Evolutionary conservation across 2,113 vertebrate genomes (phyloP), one percentile per base, ranked within the genome.

Genomic region (Aegotheles bennettii): DNA sequence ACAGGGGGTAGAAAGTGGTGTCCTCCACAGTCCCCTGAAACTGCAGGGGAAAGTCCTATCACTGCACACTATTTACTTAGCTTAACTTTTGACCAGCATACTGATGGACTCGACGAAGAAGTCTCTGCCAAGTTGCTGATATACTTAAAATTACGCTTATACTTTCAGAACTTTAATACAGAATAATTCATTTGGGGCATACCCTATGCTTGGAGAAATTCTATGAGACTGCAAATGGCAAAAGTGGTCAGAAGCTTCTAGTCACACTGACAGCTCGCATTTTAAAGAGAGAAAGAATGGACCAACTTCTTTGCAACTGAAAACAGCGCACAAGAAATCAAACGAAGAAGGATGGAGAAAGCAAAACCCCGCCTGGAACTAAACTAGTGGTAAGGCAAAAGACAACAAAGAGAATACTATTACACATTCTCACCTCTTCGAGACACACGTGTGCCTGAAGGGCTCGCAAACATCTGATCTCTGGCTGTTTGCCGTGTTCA

Each of bases 1-100:
- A 38, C 5, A 78, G 1, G 2, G 9, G 9, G 33, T 16, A 19
- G n/a, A 53, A 85, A 61, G 12, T 1, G 7, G 13, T 3, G 2
- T 45, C 65, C 71, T 35, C 76, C 19, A 74, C 16, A 24, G 10
- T 36, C 31, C 54, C 16, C 3, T 2, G 21, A 47, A 90, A 68
- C 38, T 25, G n/a, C 60, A 60, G 16, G 6, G 42, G 4, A 13
- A 88, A 83, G 57, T 54, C 36, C 19, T 19, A 26, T 40, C 59
- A 54, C 33, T 5, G 23, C 63, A 77, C 17, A 14, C 18, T 23
- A 13, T 50, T 65, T 63, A 83, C 28, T 82, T 64, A 47, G 16
- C 76, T 71, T 23, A 65, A 70, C 21, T 74, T 93, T 92, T 56
- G 40, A 81, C 29, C 64, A 64, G 47, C 43, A 78, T 60, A 60